These are phyloP conservation scores for Tadarida brasiliensis DNA, from an alignment of 2,797 vertebrate genomes.

Conservation along the genomic window DNA sequence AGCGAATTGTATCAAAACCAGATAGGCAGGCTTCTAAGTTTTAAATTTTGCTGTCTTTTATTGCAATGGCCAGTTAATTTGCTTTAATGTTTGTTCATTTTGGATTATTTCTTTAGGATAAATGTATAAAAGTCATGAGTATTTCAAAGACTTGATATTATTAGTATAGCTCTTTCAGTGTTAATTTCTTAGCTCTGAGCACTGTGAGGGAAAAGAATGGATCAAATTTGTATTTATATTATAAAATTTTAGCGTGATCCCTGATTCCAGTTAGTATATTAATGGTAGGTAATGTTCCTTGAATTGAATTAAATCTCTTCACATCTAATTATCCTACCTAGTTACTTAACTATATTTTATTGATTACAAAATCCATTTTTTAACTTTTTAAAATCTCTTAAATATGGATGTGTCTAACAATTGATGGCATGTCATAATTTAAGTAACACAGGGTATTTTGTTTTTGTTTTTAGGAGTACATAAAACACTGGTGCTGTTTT, in stretches of 20 bases:
- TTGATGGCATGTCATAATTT: neutral
- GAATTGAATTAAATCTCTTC: neutral
- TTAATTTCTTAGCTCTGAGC: neutral
- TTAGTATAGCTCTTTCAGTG: neutral
- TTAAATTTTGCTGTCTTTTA: constrained; percentile 21
- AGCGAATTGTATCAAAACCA: constrained; percentile 1
- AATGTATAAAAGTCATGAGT: neutral
- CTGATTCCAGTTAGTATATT: neutral
- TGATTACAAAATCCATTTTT: neutral
- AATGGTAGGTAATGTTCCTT: neutral
- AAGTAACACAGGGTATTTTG: neutral
- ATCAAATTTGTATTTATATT: neutral
- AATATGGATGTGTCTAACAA: neutral
- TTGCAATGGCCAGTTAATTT: constrained; percentile 6
- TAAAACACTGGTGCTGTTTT: neutral
- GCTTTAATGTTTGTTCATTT: constrained; percentile 10
- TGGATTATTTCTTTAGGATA: neutral
- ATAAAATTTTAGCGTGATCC: neutral
- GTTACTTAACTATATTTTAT: constrained; percentile 24
- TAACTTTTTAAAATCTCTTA: neutral
- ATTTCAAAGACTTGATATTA: neutral
- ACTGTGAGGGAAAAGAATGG: neutral
- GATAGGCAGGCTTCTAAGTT: neutral
- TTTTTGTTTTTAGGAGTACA: neutral
- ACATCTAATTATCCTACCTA: neutral